Evolutionary conservation across 2,113 vertebrate species (phyloP).

Genomic region (Datnioides undecimradiatus): DNA sequence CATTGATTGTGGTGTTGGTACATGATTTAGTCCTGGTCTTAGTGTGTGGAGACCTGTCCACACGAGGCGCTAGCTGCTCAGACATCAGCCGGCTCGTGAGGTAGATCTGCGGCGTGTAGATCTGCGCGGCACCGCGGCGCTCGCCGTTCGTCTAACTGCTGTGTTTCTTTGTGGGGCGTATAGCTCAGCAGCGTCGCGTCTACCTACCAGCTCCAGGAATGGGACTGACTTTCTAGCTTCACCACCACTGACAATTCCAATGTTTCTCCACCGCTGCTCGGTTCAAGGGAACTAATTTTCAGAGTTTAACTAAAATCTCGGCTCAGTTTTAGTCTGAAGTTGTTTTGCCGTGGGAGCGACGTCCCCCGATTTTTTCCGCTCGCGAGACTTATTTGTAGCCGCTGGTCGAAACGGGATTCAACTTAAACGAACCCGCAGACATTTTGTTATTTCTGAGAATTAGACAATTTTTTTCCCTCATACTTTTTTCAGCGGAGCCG

Average conservation of each 20-base stretch:
- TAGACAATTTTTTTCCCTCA: constrained; percentile 2
- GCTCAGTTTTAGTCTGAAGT: constrained; percentile 7
- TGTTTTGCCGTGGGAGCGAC: constrained; percentile 1
- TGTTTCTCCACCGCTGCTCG: constrained; percentile 10
- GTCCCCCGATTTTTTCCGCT: not conserved
- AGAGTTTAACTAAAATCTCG: constrained; percentile 28
- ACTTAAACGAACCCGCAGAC: constrained; percentile 69
- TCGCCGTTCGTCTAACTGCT: constrained; percentile 36
- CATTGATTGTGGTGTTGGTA: not conserved
- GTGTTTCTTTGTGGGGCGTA: constrained; percentile 74
- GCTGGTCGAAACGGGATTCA: constrained; percentile 50
- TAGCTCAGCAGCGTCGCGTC: constrained; percentile 44
- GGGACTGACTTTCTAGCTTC: constrained; percentile 61
- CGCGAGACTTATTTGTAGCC: constrained; percentile 34
- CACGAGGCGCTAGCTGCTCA: constrained; percentile 66
- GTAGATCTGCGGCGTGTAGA: constrained; percentile 48
- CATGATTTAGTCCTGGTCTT: not conserved
- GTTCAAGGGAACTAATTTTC: constrained; percentile 28
- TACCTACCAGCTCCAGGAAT: constrained; percentile 47
- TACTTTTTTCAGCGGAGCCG: constrained; percentile 27
- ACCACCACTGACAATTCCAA: constrained; percentile 33
- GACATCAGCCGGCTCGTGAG: constrained; percentile 5
- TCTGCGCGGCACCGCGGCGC: not conserved
- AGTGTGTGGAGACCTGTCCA: constrained; percentile 37
- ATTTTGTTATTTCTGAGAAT: constrained; percentile 74